Evolutionary conservation across 1,140 invertebrate species (phyloP), one percentile per base, ranked within the genome.

Genomic region (Drosophila arizonae): DNA sequence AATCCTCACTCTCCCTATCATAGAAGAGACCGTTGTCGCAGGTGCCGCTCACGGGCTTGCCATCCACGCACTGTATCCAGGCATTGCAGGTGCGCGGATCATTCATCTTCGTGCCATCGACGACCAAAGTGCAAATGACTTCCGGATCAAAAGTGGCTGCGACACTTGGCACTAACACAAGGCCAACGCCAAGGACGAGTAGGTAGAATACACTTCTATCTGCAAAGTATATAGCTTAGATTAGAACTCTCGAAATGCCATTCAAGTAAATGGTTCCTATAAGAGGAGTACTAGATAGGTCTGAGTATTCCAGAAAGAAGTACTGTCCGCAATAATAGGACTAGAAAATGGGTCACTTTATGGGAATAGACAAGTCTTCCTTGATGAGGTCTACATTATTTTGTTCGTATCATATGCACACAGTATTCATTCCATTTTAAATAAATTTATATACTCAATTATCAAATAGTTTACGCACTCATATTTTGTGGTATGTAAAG

Each of bases 51-150:
- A 79, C 55, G 0, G 90, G 73, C 11, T 21, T 9, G 0, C 74
- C 77, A 58, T 91, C 66, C 24, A 87, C 36, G 69, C 90, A 91
- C 45, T 77, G 45, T 41, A 84, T 74, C 79, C 85, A 91, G 0
- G 52, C 52, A 24, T 87, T 84, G 57, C 90, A 91, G 6, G 67
- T 62, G 4, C 79, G 64, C 0, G 90, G 90, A 79, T 91, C 85
- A 6, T 90, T 90, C 0, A 90, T 77, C 30, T 78, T 84, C 6
- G 84, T 90, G 0, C 74, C 77, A n/a, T 71, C 76, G 1, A 76
- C 50, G 5, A 91, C 66, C 11, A 89, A 57, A 1, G 55, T 57
- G 28, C 90, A 91, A 1, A 84, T 62, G 0, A 68, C 9, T 2
- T 61, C 45, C 26, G 90, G 77, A 74, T 90, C 65, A n/a, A 91